Evolutionary conservation across 2,797 vertebrate species (phyloP).

Genomic region (Tiaroga cobitis): DNA sequence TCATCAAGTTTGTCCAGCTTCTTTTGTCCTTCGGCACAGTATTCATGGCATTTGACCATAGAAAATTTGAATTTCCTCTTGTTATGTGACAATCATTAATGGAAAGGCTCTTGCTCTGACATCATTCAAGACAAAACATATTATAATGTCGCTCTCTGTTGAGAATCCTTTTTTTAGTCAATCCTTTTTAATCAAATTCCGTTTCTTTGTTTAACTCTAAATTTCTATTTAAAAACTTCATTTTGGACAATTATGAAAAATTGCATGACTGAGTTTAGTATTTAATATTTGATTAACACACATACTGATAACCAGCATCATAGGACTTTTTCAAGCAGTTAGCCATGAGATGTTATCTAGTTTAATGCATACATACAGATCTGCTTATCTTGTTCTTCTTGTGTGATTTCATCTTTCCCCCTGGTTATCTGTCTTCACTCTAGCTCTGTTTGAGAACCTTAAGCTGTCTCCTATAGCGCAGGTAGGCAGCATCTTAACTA

Average conservation of each 20-base stretch:
- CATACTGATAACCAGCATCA: background rate
- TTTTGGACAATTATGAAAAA: background rate
- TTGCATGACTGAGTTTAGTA: background rate
- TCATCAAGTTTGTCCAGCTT: slow-evolving; percentile 22
- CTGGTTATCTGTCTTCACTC: background rate
- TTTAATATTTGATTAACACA: slow-evolving; percentile 13
- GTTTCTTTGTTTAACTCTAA: background rate
- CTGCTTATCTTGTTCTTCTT: background rate
- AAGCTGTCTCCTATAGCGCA: too few relatives aligned
- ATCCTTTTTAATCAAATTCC: background rate
- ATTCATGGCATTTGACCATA: slow-evolving; percentile 33
- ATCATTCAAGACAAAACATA: background rate
- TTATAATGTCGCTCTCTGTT: background rate
- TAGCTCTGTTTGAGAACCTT: background rate
- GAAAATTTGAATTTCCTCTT: slow-evolving; percentile 25
- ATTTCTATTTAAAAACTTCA: background rate
- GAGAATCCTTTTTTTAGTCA: background rate
- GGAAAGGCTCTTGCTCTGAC: slow-evolving; percentile 28
- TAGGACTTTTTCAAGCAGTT: slow-evolving; percentile 5
- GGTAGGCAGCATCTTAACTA: background rate
- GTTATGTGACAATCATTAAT: slow-evolving; percentile 27
- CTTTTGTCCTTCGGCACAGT: slow-evolving; percentile 29
- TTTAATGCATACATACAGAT: background rate
- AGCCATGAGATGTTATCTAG: background rate
- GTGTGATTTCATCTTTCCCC: background rate